These are phyloP conservation scores for Ginglymostoma cirratum DNA, from an alignment of 2,113 vertebrate species.

Conservation along the genomic window DNA sequence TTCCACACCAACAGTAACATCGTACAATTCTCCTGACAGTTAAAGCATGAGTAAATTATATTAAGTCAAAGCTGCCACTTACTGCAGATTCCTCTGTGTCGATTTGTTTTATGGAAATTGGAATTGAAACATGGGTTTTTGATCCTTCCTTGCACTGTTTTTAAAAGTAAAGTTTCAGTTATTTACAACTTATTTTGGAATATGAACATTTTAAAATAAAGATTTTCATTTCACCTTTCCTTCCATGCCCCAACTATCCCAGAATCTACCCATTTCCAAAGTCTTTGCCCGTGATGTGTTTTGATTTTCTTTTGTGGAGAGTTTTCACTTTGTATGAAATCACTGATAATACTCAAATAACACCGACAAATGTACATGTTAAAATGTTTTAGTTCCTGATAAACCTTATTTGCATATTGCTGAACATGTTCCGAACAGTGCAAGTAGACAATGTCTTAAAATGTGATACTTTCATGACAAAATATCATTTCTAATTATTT, in stretches of 20 bases:
- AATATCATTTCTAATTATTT: no score
- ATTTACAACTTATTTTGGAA: not conserved
- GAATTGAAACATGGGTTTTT: not conserved
- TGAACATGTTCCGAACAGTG: not conserved
- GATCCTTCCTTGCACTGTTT: not conserved
- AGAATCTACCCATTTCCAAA: not conserved
- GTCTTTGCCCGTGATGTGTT: not conserved
- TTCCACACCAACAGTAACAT: not conserved
- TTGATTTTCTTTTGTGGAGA: not conserved
- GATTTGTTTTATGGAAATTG: not conserved
- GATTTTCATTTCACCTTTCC: not conserved
- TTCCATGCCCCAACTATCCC: not conserved
- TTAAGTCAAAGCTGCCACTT: not conserved
- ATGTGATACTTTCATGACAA: no score
- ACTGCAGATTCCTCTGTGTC: not conserved
- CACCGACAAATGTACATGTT: no score
- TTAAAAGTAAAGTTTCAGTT: not conserved
- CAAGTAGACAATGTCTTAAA: not conserved
- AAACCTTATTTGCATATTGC: not conserved
- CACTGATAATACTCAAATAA: no score
- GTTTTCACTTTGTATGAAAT: not conserved
- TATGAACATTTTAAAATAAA: not conserved
- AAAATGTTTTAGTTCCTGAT: not conserved
- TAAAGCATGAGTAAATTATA: not conserved
- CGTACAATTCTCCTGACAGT: not conserved